Base-by-base conservation (phyloP, 2,797 vertebrate species). In the Mormyrus hasselquistii region DNA sequence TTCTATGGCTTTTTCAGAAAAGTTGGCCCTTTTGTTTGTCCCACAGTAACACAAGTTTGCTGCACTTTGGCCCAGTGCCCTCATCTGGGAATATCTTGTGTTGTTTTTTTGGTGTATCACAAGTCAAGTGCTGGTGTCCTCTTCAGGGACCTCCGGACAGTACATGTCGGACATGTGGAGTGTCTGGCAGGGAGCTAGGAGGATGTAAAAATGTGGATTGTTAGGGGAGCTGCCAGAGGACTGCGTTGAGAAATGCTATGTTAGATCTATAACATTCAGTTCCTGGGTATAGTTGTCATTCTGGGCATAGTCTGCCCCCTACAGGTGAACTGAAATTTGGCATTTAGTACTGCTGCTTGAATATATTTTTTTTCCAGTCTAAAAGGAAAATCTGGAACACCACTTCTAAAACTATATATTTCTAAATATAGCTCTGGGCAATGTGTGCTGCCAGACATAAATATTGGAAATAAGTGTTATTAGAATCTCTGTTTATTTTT, bases 401-500 rank as follows among this genome's bases (percentile, higher is more conserved):
- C 19, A 12, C 82, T 50, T 49, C 47, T 50, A 84, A 52, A 84
- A 47, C 82, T 84, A 29, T 47, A 84, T 9, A 52, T 84, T 79
- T 38, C 29, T 8, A 79, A 44, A 19, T 79, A 79, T 79, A 79
- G 73, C 38, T 41, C 38, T 50, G 82, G n/a, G 16, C n/a, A 47
- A 84, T 47, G 47, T 50, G 9, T 47, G 44, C 82, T 84, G 47
- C 47, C 82, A n/a, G 82, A 50, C 47, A 41, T 57, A 16, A 86
- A 55, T 29, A 29, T 44, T 44, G n/a, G 55, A 87, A 87, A 62
- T 34, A 44, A 59, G 47, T 55, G 16, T 47, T 65, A 65, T 69
- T 25, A 12, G 38, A 62, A 65, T 65, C 44, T 65, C 34, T 89
- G 47, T 92, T 91, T 89, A 14, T 92, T 73, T 93, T 94, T 38